Evolutionary conservation across 2,113 vertebrate species (phyloP).

Genomic region (Ceyx melanurus): DNA sequence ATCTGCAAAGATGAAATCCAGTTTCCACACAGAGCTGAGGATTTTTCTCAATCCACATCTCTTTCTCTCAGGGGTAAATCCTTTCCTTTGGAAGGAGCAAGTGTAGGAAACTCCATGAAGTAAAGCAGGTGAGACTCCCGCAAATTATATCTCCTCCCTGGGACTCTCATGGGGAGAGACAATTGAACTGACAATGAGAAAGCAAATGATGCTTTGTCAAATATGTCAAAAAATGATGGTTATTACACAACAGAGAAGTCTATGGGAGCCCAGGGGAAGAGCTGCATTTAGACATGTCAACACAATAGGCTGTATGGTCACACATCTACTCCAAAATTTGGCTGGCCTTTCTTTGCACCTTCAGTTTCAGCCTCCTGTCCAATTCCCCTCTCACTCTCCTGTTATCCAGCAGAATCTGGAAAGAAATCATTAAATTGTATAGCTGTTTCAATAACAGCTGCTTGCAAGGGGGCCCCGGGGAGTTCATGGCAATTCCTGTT

Average conservation of each 20-base stretch:
- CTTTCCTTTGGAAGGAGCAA: background rate
- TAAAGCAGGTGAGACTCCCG: background rate
- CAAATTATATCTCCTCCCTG: background rate
- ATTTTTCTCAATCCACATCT: background rate
- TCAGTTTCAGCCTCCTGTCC: background rate
- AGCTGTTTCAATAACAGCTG: conserved; percentile 63
- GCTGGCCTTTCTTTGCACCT: conserved; percentile 71
- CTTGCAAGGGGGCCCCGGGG: background rate
- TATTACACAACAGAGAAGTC: background rate
- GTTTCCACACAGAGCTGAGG: background rate
- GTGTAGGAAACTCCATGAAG: background rate
- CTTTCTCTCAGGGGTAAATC: background rate
- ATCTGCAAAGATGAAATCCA: background rate
- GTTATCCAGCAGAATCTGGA: conserved; percentile 58
- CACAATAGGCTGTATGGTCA: background rate
- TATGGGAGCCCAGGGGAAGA: background rate
- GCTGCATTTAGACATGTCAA: conserved; percentile 12
- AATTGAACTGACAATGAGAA: background rate
- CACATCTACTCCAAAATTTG: conserved; percentile 38
- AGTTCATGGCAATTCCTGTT: conserved; percentile 29
- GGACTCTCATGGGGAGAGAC: background rate
- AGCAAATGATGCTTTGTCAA: background rate
- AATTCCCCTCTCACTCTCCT: background rate
- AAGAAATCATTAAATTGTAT: background rate
- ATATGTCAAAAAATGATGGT: background rate